Base-by-base conservation (phyloP, 2,888 invertebrate genomes). In the Eupithecia subumbrata region DNA sequence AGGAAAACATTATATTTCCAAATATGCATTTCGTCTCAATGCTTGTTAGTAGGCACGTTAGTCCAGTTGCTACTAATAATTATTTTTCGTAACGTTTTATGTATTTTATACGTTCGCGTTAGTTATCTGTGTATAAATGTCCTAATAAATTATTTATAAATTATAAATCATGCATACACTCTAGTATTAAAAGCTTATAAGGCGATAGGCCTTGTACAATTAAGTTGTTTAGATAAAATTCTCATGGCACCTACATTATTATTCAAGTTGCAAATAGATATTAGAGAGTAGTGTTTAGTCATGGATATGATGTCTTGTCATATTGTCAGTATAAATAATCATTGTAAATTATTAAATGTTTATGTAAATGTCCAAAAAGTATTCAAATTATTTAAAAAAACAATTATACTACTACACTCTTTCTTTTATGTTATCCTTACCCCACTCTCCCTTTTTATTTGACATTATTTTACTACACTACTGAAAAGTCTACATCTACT, bases 281-380 rank as follows among this genome's bases (percentile, higher is more conserved):
- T 87, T 94, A 94, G 94, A 86, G 79, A 82, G 92, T 94, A 94
- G 94, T 83, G 83, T 73, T 91, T 94, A 94, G 93, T 90, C 92
- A 92, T 90, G 89, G 91, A 91, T 92, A 94, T 92, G 93, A 94
- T 91, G 90, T 93, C 93, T 92, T 91, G 92, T 94, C 94, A 94
- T 76, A 82, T 79, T 94, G 93, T 94, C 93, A 92, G 89, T 94
- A 94, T 94, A 94, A 94, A 94, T 94, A 93, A 92, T 94, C 95
- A 93, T 91, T 95, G 95, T 95, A 95, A 94, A 95, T 95, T 95
- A 95, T 94, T 95, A 95, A 95, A 95, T 95, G 95, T 95, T 95
- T 94, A 95, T 95, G 95, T 95, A 95, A 94, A 95, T 94, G 94
- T 94, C 94, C 95, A 94, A 94, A 94, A 94, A 95, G 95, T 95